These are phyloP conservation scores for Leptinotarsa juncta DNA, from an alignment of 2,888 invertebrate species.

Conservation along the genomic window DNA sequence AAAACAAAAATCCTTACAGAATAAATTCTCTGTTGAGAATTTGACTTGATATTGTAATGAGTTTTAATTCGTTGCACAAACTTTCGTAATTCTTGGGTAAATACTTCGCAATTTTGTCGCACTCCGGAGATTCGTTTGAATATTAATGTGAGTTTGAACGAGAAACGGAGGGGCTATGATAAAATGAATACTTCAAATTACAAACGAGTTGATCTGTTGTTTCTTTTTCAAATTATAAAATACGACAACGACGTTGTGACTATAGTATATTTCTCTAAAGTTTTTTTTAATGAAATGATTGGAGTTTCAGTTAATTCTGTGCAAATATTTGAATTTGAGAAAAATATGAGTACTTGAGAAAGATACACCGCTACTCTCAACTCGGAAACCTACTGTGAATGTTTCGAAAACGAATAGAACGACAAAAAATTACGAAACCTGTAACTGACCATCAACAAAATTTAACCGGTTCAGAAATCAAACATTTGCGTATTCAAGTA, in stretches of 20 bases:
- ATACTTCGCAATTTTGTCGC: constrained; percentile 4
- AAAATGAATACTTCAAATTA: not conserved
- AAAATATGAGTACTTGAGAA: too few relatives aligned
- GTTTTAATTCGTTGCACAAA: constrained; percentile 5
- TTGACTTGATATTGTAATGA: constrained; percentile 5
- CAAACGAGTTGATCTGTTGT: not conserved
- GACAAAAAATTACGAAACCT: too few relatives aligned
- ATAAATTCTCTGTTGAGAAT: not conserved
- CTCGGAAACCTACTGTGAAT: too few relatives aligned
- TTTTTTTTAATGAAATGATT: too few relatives aligned
- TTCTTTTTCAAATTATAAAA: not conserved
- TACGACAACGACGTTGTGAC: not conserved
- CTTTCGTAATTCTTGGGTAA: constrained; percentile 7
- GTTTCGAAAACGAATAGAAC: too few relatives aligned
- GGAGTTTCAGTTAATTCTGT: too few relatives aligned
- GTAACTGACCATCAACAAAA: too few relatives aligned
- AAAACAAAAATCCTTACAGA: not conserved
- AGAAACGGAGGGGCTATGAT: not conserved
- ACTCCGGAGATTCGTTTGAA: not conserved
- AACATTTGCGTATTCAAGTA: too few relatives aligned
- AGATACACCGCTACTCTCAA: too few relatives aligned
- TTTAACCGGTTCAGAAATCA: too few relatives aligned
- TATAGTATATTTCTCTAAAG: too few relatives aligned
- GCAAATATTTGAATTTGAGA: too few relatives aligned
- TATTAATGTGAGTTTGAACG: constrained; percentile 1